Percentiles rank a stretch among this genome's conserved stretches.
phyloP scores from a whole-genome alignment of 2,888 invertebrate genomes.

The Scaptomyza caliginosa region DNA sequence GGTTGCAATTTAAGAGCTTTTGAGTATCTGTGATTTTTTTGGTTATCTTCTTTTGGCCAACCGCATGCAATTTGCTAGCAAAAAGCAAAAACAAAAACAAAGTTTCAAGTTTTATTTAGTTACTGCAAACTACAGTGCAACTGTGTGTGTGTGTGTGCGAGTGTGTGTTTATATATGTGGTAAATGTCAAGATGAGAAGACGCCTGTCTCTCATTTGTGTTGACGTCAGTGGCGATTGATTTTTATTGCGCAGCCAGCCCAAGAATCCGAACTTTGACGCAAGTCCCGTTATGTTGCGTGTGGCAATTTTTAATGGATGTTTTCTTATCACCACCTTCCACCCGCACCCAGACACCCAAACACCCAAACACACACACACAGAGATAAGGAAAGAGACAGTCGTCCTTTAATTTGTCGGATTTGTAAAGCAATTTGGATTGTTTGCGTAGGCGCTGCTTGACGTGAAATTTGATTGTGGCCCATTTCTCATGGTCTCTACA shows the following conservation, averaged over 20 bases:
- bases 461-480: conserved; percentile 14
- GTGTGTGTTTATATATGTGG: conserved; percentile 2
- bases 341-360: background rate
- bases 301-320: conserved; percentile 42
- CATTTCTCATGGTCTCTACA: conserved; percentile 12
- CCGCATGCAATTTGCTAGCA: conserved; percentile 54
- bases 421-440: conserved; percentile 58
- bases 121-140: conserved; percentile 14
- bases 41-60: conserved; percentile 31
- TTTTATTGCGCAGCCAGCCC: conserved; percentile 30
- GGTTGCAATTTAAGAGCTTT: conserved; percentile 20
- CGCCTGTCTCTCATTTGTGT: conserved; percentile 2
- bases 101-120: conserved; percentile 38
- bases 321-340: conserved; percentile 14
- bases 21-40: conserved; percentile 17
- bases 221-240: conserved; percentile 75
- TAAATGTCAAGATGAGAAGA: conserved; percentile 40
- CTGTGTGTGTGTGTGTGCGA: background rate
- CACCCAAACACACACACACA: background rate
- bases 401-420: conserved; percentile 40
- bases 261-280: conserved; percentile 45
- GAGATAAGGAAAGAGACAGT: background rate
- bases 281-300: conserved; percentile 52
- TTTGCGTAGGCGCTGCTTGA: conserved; percentile 40
- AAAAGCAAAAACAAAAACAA: conserved; percentile 45